These are phyloP conservation scores for Eulithis prunata DNA, from an alignment of 2,888 invertebrate species.

Conservation along the genomic window DNA sequence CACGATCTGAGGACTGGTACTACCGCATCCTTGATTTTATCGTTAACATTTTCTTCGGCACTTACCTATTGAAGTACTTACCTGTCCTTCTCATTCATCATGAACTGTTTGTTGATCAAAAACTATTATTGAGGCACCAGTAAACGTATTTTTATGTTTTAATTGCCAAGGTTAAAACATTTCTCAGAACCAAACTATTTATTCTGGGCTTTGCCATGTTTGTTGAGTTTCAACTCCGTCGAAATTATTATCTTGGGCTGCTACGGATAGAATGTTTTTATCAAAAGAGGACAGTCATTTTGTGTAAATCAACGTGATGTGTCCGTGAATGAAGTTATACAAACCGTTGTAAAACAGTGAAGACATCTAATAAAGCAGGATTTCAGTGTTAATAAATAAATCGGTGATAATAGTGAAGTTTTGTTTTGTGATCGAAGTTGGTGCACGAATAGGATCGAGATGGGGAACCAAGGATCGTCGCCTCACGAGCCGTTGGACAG, in stretches of 20 bases:
- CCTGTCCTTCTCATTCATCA: not conserved
- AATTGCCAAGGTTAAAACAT: conserved; percentile 70
- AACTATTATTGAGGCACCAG: conserved; percentile 52
- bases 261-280: conserved; percentile 66
- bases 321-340: conserved; percentile 60
- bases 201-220: conserved; percentile 75
- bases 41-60: conserved; percentile 24
- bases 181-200: conserved; percentile 71
- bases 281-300: conserved; percentile 67
- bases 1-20: conserved; percentile 69
- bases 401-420: conserved; percentile 54
- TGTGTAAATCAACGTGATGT: conserved; percentile 61
- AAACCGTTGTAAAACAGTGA: conserved; percentile 52
- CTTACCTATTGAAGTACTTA: not conserved
- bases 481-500: conserved; percentile 92
- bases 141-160: conserved; percentile 49
- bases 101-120: conserved; percentile 37
- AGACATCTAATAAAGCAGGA: conserved; percentile 31
- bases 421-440: conserved; percentile 45
- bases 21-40: conserved; percentile 67
- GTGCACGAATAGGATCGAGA: conserved; percentile 59
- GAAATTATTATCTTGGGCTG: conserved; percentile 77
- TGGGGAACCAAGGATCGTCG: conserved; percentile 94
- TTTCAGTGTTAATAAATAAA: conserved; percentile 43
- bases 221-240: conserved; percentile 72